phyloP scores from a whole-genome alignment of 2,888 invertebrate species.

The Erannis defoliaria region DNA sequence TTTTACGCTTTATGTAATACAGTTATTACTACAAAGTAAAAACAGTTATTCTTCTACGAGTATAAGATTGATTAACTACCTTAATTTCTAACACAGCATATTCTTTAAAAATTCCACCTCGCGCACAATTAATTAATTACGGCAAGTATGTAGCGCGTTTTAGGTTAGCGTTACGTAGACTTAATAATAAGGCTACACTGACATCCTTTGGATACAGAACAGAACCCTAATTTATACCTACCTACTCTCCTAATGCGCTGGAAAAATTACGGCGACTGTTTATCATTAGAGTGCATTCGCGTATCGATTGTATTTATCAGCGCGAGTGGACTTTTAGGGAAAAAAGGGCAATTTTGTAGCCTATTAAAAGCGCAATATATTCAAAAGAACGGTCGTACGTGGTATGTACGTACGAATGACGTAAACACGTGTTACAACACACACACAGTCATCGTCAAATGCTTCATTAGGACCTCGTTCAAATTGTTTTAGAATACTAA shows the following conservation, averaged over 20 bases:
- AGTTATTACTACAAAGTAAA: too few species aligned
- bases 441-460: conserved; percentile 34
- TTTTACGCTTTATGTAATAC: too few species aligned
- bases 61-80: too few species aligned
- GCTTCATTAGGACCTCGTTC: conserved; percentile 46
- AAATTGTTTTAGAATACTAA: conserved; percentile 50
- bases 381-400: neutral
- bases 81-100: too few species aligned
- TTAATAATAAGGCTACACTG: too few species aligned
- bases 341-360: neutral
- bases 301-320: conserved; percentile 24
- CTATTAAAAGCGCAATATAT: neutral
- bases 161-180: too few species aligned
- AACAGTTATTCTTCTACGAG: too few species aligned
- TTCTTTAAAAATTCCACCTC: too few species aligned
- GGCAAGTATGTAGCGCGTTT: too few species aligned
- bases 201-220: too few species aligned
- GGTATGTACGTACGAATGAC: conserved; percentile 39
- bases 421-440: conserved; percentile 44
- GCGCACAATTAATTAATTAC: too few species aligned
- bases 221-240: too few species aligned
- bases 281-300: conserved; percentile 17
- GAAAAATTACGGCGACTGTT: conserved; percentile 38
- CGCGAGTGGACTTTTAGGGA: conserved; percentile 7
- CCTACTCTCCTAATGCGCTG: conserved; percentile 27